These are phyloP conservation scores for Notodonta ziczac DNA, from an alignment of 2,888 invertebrate species.

Conservation along the genomic window DNA sequence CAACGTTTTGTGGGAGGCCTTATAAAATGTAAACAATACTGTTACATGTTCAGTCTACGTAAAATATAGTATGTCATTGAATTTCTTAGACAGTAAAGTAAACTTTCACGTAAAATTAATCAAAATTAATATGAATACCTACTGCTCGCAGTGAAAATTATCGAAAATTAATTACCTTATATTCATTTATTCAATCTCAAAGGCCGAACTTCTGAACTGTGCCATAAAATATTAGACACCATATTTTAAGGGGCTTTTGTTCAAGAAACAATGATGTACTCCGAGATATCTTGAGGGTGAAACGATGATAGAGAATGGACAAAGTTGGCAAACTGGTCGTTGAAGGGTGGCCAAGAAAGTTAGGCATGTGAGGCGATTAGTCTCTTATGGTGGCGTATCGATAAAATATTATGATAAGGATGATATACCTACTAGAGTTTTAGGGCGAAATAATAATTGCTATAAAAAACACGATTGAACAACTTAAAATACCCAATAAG, in stretches of 20 bases:
- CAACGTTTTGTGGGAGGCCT: too few species aligned
- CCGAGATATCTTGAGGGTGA: constrained; percentile 29
- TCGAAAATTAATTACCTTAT: constrained; percentile 38
- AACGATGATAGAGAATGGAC: constrained; percentile 22
- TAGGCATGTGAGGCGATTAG: constrained; percentile 38
- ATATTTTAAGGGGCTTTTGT: constrained; percentile 42
- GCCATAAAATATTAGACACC: constrained; percentile 37
- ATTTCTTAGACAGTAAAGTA: too few species aligned
- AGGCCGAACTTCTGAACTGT: not conserved
- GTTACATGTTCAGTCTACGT: too few species aligned
- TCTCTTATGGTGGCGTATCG: constrained; percentile 16
- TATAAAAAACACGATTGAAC: constrained; percentile 10
- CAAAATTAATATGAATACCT: constrained; percentile 22
- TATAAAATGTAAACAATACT: too few species aligned
- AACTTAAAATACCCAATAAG: too few species aligned
- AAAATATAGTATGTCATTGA: too few species aligned
- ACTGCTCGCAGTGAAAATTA: constrained; percentile 20
- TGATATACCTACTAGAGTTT: constrained; percentile 25
- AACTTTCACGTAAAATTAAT: constrained; percentile 12
- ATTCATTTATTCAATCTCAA: constrained; percentile 26
- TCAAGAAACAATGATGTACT: constrained; percentile 31
- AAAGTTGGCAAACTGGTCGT: constrained; percentile 35
- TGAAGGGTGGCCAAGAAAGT: constrained; percentile 39
- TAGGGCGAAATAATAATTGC: constrained; percentile 29
- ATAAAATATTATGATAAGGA: constrained; percentile 29